These are phyloP conservation scores for Caenorhabditis sp. DNA, from an alignment of 2,888 invertebrate genomes.

Conservation along the genomic window DNA sequence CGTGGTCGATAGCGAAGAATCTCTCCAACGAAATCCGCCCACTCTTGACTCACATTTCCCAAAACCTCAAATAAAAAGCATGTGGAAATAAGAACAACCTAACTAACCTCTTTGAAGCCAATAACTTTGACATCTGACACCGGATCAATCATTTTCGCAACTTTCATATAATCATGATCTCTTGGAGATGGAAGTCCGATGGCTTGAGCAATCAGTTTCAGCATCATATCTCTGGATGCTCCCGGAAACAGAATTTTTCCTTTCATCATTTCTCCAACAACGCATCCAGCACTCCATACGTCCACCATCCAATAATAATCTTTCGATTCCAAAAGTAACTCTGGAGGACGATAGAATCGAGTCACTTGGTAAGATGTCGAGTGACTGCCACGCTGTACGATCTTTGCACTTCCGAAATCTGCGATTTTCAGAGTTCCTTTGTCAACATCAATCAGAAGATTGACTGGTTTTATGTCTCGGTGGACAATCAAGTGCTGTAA, in stretches of 20 bases:
- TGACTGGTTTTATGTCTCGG: conserved; percentile 73
- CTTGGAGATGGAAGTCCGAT: conserved; percentile 60
- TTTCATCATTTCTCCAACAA: conserved; percentile 76
- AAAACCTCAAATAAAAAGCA: conserved; percentile 12
- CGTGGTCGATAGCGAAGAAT: conserved; percentile 74
- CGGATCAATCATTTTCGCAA: conserved; percentile 38
- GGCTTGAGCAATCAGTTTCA: conserved; percentile 62
- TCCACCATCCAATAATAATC: conserved; percentile 73
- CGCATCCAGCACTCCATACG: conserved; percentile 77
- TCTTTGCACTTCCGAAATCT: conserved; percentile 78
- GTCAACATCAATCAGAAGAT: conserved; percentile 73
- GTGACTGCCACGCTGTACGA: conserved; percentile 58
- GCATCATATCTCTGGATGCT: conserved; percentile 63
- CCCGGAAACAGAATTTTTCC: conserved; percentile 74
- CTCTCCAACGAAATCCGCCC: conserved; percentile 63
- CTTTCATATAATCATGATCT: conserved; percentile 65
- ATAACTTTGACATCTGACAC: conserved; percentile 33
- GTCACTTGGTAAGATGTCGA: conserved; percentile 73
- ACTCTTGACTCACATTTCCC: conserved; percentile 52
- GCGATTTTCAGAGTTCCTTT: conserved; percentile 75
- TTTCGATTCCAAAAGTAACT: conserved; percentile 72
- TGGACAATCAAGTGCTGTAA: conserved; percentile 69
- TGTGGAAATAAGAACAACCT: not conserved
- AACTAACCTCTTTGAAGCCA: conserved; percentile 39
- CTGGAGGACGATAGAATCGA: conserved; percentile 74